Conservation (phyloP, 2,797 vertebrate species). For the Gouania willdenowi region DNA sequence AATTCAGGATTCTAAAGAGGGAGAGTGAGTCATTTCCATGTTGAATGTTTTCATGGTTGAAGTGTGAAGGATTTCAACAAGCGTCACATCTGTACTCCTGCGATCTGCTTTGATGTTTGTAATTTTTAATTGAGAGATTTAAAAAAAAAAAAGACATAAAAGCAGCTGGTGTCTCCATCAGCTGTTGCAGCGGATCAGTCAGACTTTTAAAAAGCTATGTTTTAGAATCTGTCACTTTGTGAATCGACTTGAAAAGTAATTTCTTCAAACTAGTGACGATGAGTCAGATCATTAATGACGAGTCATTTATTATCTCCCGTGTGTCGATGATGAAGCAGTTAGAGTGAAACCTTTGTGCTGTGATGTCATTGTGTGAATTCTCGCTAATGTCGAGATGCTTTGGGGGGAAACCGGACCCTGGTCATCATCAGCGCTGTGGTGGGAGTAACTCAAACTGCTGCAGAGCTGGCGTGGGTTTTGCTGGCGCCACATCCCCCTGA, state of each 20-base stretch:
- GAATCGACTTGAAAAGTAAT: conserved; percentile 22
- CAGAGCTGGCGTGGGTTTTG: conserved; percentile 77
- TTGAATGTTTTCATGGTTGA: no score
- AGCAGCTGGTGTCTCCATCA: conserved; percentile 1
- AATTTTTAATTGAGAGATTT: neutral
- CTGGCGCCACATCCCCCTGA: conserved; percentile 82
- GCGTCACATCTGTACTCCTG: no score
- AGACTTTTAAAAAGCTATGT: conserved; percentile 23
- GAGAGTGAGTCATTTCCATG: no score
- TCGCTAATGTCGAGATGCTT: conserved; percentile 39
- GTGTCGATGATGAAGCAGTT: no score
- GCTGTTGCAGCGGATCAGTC: conserved; percentile 14
- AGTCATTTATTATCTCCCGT: no score
- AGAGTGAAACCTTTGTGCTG: no score
- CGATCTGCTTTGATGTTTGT: no score
- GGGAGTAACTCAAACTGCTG: conserved; percentile 69
- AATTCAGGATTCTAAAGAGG: no score
- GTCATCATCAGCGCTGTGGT: conserved; percentile 54
- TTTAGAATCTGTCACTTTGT: conserved; percentile 19
- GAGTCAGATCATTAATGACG: conserved; percentile 37
- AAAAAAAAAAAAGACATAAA: no score
- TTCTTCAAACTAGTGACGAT: conserved; percentile 40
- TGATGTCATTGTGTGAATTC: no score
- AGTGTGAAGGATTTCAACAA: no score
- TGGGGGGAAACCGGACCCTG: conserved; percentile 58